Conservation (phyloP, 1,140 invertebrate genomes). For the Anadara kagoshimensis region DNA sequence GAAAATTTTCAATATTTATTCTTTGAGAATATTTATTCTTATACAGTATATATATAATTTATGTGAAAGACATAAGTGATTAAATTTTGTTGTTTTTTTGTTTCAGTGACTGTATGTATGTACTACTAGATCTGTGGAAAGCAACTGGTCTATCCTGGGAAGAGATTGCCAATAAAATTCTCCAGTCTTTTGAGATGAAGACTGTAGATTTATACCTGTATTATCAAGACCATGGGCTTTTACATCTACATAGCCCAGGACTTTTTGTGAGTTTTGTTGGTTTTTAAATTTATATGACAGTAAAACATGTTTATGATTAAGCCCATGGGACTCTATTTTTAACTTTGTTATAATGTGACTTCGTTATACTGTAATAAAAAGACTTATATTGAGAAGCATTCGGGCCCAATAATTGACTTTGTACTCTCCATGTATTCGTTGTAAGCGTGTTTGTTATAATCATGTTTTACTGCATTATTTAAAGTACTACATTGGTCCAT, state of each 20-base stretch:
- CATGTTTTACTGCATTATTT: too few species aligned
- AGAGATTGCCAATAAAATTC: slow-evolving; percentile 2
- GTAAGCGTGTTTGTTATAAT: too few species aligned
- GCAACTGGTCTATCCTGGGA: slow-evolving; percentile 4
- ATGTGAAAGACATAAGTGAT: background rate
- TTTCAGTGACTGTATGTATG: slow-evolving; percentile 7
- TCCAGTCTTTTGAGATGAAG: background rate
- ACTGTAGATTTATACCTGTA: background rate
- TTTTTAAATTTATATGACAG: background rate
- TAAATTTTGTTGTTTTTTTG: background rate
- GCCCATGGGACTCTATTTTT: too few species aligned
- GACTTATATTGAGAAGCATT: too few species aligned
- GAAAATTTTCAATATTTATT: too few species aligned
- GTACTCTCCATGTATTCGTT: too few species aligned
- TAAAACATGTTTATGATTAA: too few species aligned
- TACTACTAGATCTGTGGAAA: slow-evolving; percentile 11
- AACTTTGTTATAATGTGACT: too few species aligned
- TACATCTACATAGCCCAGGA: background rate
- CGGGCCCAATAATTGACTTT: too few species aligned
- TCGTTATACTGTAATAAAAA: too few species aligned
- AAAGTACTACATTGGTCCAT: too few species aligned
- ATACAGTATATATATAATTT: background rate
- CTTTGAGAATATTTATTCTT: too few species aligned
- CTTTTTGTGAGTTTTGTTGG: background rate
- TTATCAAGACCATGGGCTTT: background rate